A percentile compares a stretch with the other conserved stretches of the same genome.
phyloP scores from a whole-genome alignment of 2,888 invertebrate genomes.

The Microctonus brassicae region DNA sequence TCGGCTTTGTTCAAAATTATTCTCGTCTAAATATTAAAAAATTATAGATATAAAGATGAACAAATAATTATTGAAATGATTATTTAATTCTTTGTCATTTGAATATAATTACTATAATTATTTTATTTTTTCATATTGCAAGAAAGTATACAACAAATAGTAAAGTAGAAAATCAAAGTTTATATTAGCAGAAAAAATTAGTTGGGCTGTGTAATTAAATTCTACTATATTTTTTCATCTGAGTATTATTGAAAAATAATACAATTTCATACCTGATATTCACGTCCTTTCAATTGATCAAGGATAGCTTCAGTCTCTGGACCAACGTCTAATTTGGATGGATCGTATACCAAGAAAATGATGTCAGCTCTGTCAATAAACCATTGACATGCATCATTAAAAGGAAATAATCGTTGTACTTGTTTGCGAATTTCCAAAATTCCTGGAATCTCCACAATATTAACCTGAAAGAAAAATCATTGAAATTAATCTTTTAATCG shows the following conservation, averaged over 20 bases:
- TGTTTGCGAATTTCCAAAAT: constrained; percentile 94
- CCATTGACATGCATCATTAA: constrained; percentile 97
- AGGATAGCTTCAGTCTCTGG: constrained; percentile 95
- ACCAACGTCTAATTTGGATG: constrained; percentile 94
- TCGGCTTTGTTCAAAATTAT: constrained; percentile 96
- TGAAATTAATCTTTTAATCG: neutral
- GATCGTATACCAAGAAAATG: constrained; percentile 95
- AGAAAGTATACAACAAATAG: too few species aligned
- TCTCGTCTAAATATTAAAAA: constrained; percentile 76
- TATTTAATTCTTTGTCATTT: too few species aligned
- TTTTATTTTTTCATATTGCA: too few species aligned
- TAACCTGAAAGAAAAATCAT: constrained; percentile 75
- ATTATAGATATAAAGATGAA: neutral
- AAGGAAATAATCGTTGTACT: constrained; percentile 92
- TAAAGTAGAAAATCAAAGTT: too few species aligned
- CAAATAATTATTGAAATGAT: neutral
- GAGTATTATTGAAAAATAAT: too few species aligned
- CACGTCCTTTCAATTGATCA: constrained; percentile 93
- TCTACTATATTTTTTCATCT: neutral
- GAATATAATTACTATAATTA: too few species aligned
- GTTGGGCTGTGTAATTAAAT: neutral
- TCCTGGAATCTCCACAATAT: constrained; percentile 96
- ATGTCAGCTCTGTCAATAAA: constrained; percentile 96
- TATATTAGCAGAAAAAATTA: too few species aligned
- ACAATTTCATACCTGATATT: constrained; percentile 83